Base-by-base conservation (phyloP, 2,888 invertebrate species). In the Zeuzera pyrina region DNA sequence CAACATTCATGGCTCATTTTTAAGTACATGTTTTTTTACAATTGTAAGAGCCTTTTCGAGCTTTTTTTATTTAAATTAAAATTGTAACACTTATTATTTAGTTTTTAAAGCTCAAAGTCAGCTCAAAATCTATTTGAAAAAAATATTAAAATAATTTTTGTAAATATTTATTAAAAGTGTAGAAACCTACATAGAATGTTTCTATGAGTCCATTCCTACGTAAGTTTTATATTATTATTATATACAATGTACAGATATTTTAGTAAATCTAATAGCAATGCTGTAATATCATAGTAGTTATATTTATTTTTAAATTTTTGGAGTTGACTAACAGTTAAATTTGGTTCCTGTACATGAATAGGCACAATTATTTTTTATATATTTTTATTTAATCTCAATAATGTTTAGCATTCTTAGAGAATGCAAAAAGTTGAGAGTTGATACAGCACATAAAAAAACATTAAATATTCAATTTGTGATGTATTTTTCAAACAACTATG, bases 61-160 rank as follows among this genome's bases (percentile, higher is more conserved):
- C 56, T 38, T 15, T 29, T 15, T 29, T 19, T 5, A 21, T 25
- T 25, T 12, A 25, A 22, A 13, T 12, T 12, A 12, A 12, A 25
- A 25, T 8, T 12, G 11, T 25, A 12, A 12, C 13, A 12, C 13
- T 25, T 44, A 44, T 47, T 54, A 48, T 67, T 73, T 78, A 74
- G 69, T 76, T 77, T 65, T 63, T 59, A 68, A 77, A 78, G 79
- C 79, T 79, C 79, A 81, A 83, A 81, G 69, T 64, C 57, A 79
- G 81, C 81, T 83, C 81, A 81, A 81, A 72, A 72, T 60, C 34
- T 49, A 43, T 39, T 30, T 36, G 45, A 47, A 41, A 41, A 50
- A 47, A 48, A 43, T 38, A 37, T n/a, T n/a, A 42, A 39, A 42
- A 35, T 44, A 47, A 36, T 43, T 56, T 59, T 61, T 74, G 73